Base-by-base conservation (phyloP, 1,140 invertebrate species). In the Drosophila ogumai region DNA sequence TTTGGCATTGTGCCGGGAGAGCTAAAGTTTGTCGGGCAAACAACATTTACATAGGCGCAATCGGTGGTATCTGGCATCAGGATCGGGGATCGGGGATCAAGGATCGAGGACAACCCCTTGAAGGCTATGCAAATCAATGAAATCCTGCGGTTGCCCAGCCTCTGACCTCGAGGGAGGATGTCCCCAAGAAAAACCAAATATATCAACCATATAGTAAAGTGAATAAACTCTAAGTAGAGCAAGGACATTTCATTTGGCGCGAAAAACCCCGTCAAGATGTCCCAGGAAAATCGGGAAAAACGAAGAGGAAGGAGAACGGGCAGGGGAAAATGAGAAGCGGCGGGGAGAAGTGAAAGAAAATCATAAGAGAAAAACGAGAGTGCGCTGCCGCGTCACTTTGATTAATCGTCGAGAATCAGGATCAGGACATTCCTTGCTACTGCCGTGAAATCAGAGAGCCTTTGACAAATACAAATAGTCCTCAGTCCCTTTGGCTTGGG, bases 401-500 rank as follows among this genome's bases (percentile, higher is more conserved):
- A 87, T 87, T 87, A 87, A 87, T 87, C 80, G 85, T 87, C 76
- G 44, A 78, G 75, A 43, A 78, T 69, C 65, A 41, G 46, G 25
- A 47, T n/a, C 46, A 9, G 41, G 47, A 66, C 44, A 47, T 65
- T 19, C 66, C 36, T 40, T 52, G 46, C 44, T 25, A 22, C 15
- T 61, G 54, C 47, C 60, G 55, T 79, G 75, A 79, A 82, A 82
- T 79, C 71, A 61, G 82, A 61, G 82, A 79, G 52, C 67, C 76
- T 84, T 87, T 87, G 84, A 87, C 82, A 88, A 84, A 86, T 86
- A 86, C 82, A 86, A 86, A 87, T 88, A 87, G 72, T 66, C 6
- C 5, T 50, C 36, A 38, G 47, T 59, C 52, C 66, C 66, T 59
- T 38, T 64, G 60, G 49, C 58, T 64, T 25, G 13, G 36, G 13